A percentile compares a stretch with the other conserved stretches of the same genome.
Conservation (phyloP, 2,113 vertebrate species). For the Carassius auratus region DNA sequence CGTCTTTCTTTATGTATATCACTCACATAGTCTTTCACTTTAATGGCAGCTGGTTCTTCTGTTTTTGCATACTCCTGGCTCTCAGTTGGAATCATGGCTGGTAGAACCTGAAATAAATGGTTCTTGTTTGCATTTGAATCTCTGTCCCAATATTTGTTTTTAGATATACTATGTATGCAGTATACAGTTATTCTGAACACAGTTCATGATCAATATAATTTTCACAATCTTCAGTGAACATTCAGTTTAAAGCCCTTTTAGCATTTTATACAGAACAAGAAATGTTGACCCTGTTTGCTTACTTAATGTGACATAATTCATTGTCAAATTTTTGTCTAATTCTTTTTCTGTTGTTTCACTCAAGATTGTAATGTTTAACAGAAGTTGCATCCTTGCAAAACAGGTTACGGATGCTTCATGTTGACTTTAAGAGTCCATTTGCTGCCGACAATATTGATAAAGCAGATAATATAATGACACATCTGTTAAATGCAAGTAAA, state of each 20-base stretch:
- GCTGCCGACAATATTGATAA: neutral
- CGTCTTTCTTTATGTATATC: conserved; percentile 15
- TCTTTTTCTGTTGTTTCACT: neutral
- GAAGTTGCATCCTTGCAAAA: neutral
- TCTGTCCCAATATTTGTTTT: neutral
- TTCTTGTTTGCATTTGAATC: conserved; percentile 35
- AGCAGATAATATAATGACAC: neutral
- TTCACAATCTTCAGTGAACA: neutral
- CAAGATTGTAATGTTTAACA: neutral
- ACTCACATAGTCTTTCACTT: neutral
- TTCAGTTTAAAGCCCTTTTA: neutral
- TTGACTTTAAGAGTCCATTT: conserved; percentile 8
- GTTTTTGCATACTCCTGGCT: neutral
- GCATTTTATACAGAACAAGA: neutral
- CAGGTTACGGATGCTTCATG: neutral
- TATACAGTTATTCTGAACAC: neutral
- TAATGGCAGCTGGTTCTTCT: neutral
- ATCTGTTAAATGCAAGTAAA: conserved; percentile 5
- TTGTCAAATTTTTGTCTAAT: neutral
- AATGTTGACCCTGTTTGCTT: neutral
- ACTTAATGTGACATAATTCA: neutral
- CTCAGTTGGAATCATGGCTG: neutral
- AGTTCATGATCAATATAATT: neutral
- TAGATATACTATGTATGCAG: neutral
- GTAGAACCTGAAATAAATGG: conserved; percentile 26